Conservation (phyloP, 1,140 invertebrate genomes). For the Ceratitis capitata region DNA sequence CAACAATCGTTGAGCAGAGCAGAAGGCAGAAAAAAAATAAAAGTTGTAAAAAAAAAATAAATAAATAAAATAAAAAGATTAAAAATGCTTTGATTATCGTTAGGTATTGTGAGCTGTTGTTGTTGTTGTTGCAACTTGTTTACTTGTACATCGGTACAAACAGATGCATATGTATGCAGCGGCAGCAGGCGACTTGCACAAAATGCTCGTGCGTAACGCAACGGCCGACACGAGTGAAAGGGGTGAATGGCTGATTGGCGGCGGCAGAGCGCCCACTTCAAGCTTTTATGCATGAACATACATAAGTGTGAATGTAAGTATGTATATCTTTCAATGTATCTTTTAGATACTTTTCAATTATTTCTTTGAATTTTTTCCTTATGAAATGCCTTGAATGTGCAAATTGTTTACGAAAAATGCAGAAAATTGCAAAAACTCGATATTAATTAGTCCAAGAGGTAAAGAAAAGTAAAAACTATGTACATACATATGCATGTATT, state of each 20-base stretch:
- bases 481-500: too few species aligned
- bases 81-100: not conserved
- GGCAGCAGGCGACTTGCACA: conserved; percentile 28
- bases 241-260: conserved; percentile 33
- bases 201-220: conserved; percentile 32
- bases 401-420: not conserved
- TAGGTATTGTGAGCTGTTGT: not conserved
- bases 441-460: not conserved
- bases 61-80: not conserved
- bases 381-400: not conserved
- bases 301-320: too few species aligned
- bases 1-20: not conserved
- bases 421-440: not conserved
- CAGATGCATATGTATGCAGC: not conserved
- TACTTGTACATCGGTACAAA: not conserved
- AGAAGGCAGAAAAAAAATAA: too few species aligned
- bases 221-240: conserved; percentile 27
- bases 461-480: not conserved
- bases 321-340: too few species aligned
- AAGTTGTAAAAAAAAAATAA: not conserved
- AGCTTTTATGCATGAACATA: too few species aligned
- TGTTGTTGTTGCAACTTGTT: not conserved
- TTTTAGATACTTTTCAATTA: not conserved
- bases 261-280: not conserved
- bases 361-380: not conserved